Percentiles rank a stretch among this genome's conserved stretches.
Evolutionary conservation across 2,797 vertebrate genomes (phyloP).

Genomic region (Lepus townsendii): DNA sequence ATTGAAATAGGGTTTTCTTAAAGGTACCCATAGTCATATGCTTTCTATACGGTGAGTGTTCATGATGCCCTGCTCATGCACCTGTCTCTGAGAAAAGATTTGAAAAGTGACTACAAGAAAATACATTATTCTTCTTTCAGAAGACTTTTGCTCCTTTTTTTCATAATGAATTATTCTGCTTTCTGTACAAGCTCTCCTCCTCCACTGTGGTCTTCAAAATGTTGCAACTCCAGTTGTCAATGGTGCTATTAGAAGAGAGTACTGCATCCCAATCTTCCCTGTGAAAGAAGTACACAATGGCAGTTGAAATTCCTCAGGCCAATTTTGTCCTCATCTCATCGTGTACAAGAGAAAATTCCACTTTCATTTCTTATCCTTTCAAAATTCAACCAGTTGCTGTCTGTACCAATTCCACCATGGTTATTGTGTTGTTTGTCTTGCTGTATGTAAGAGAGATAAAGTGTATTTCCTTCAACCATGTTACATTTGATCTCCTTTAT

Average conservation of each 20-base stretch:
- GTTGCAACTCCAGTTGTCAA: not conserved
- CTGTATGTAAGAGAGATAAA: not conserved
- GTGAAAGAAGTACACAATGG: not conserved
- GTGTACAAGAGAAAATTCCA: not conserved
- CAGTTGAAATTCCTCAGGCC: not conserved
- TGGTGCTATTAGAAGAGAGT: not conserved
- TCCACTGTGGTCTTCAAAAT: not conserved
- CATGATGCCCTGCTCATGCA: not conserved
- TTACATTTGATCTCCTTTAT: not conserved
- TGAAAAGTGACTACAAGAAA: slow-evolving; percentile 33
- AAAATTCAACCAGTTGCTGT: not conserved
- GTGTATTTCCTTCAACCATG: not conserved
- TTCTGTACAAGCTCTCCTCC: not conserved
- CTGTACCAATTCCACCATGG: not conserved
- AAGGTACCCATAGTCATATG: not conserved
- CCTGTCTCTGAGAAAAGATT: not conserved
- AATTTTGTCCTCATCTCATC: not conserved
- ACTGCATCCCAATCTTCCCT: not conserved
- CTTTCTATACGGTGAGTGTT: not conserved
- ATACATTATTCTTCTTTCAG: not conserved
- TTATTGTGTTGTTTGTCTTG: not conserved
- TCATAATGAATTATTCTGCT: slow-evolving; percentile 36
- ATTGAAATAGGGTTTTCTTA: not conserved
- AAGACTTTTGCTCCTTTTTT: not conserved
- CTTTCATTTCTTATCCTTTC: not conserved